Conservation (phyloP, 2,888 invertebrate genomes). For the Tromatobia lineatoria region DNA sequence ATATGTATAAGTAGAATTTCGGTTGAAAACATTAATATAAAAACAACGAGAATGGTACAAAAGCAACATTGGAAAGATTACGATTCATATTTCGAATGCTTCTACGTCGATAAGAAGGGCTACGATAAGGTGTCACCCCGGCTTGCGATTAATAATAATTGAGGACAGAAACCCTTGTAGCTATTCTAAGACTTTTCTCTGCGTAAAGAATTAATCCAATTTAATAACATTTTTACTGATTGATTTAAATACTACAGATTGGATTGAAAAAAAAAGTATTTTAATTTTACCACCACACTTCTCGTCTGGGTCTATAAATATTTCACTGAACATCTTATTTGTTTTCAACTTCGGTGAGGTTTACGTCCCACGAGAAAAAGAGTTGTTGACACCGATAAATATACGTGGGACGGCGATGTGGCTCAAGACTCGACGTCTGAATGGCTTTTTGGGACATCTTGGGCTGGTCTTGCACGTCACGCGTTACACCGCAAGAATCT, state of each 20-base stretch:
- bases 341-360: slow-evolving; percentile 1
- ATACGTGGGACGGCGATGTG: slow-evolving; percentile 25
- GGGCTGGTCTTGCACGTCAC: slow-evolving; percentile 25
- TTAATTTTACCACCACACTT: slow-evolving; percentile 53
- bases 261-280: background rate
- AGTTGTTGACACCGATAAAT: slow-evolving; percentile 15
- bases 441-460: slow-evolving; percentile 34
- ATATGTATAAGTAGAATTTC: too few relatives aligned
- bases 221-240: background rate
- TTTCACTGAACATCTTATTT: slow-evolving; percentile 44
- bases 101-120: too few relatives aligned
- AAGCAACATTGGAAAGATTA: too few relatives aligned
- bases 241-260: background rate
- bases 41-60: too few relatives aligned
- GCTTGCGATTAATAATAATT: too few relatives aligned
- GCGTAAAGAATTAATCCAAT: background rate
- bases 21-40: too few relatives aligned
- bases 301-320: slow-evolving; percentile 60
- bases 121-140: too few relatives aligned
- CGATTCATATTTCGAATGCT: too few relatives aligned
- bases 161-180: too few relatives aligned
- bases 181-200: too few relatives aligned
- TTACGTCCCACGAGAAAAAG: slow-evolving; percentile 14
- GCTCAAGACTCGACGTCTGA: slow-evolving; percentile 20
- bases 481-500: slow-evolving; percentile 35